Evolutionary conservation across 2,113 vertebrate species (phyloP), one percentile per base, ranked within the genome.

Genomic region (Eonycteris spelaea): DNA sequence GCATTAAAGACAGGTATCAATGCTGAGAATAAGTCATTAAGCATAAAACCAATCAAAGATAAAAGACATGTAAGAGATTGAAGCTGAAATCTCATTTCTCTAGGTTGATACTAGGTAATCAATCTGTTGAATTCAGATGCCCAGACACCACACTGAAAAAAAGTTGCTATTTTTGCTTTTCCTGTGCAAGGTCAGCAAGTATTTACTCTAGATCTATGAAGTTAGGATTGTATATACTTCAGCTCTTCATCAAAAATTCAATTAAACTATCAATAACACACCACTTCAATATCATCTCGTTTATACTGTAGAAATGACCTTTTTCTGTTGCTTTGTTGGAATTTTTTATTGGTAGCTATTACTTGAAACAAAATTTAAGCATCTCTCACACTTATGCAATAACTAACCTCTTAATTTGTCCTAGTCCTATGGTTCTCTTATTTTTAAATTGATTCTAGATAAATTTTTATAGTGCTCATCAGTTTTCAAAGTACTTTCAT

Each of bases 71-170:
- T 77, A 55, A 80, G 53, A 93, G 85, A 96, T 91, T 94, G 48
- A 95, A 95, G 26, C 86, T 96, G 96, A 96, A 96, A 94, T 48
- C 40, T 93, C 85, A 95, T 97, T 96, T 95, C 94, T 93, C 80
- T 63, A 68, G 80, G 22, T 77, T 63, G 53, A 35, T 90, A 43
- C 48, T 57, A 10, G 77, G 53, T 26, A 75, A 95, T 92, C 87
- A 80, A 35, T 93, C 85, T 96, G 92, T 90, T 96, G 77, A 75
- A 95, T 95, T 91, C 88, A 78, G 80, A 84, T 21, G 19, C 33
- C 38, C 57, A 92, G 38, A 67, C 11, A 85, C 48, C 65, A 87
- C 5, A 70, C 19, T 48, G 67, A 90, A 40, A 89, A 9, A 45
- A 70, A 5, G 19, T 26, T 40, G 70, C 19, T 84, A 74, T 86